Base-by-base conservation (phyloP, 2,113 vertebrate genomes). In the Lasiurus borealis region DNA sequence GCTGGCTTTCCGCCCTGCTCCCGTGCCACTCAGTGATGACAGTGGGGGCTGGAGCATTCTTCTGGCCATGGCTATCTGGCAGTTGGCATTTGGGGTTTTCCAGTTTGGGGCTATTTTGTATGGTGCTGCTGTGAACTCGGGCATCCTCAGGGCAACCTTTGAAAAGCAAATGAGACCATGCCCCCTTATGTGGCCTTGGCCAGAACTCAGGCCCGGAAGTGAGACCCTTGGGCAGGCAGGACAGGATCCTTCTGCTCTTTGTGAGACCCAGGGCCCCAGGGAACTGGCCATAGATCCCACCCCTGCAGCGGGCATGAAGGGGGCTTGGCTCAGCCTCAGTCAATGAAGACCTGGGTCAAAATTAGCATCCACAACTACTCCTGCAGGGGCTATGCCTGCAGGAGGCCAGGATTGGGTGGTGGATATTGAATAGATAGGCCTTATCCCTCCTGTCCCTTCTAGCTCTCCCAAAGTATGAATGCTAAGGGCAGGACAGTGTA, bases 21-120 rank as follows among this genome's bases (percentile, higher is more conserved):
- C 3, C 2, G 14, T 9, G 9, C 15, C 21, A 9, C 2, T 0
- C 18, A 0, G 0, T 0, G 23, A 16, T 10, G 21, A 62, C 27
- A 0, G 29, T 11, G n/a, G 31, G 31, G n/a, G 16, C 4, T 13
- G n/a, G 21, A 9, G 40, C 29, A 6, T 0, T 31, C 36, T 9
- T 48, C 19, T 31, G 13, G 9, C n/a, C 9, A 1, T 5, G 19
- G 34, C 21, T 19, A 7, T 3, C 6, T 5, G 2, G 29, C 16
- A 6, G 16, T 21, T 3, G n/a, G 11, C 9, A 0, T 13, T 25
- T 10, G 46, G 48, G 46, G 54, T 21, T 3, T 36, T 57, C 23
- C 16, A 1, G 2, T 13, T 25, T 5, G 8, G 64, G 40, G 27
- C 4, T 7, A 1, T 2, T 27, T 36, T 13, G 29, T 4, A 46